These are phyloP conservation scores for Xenopus tropicalis DNA, from an alignment of 2,113 vertebrate genomes.

Conservation along the genomic window DNA sequence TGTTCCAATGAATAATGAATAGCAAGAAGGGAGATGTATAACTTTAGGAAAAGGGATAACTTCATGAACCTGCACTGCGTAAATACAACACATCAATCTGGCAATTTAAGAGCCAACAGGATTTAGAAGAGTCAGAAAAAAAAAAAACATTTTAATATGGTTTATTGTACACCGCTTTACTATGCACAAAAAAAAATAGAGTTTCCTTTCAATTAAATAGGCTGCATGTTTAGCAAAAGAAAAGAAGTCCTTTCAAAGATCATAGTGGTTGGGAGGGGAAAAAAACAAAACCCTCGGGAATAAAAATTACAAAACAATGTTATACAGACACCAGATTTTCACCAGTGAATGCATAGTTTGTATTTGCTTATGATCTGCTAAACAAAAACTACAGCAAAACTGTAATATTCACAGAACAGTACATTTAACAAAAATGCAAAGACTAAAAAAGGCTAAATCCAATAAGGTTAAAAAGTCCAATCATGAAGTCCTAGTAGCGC, in stretches of 20 bases:
- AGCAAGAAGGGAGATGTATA: too few relatives aligned
- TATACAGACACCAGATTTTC: neutral
- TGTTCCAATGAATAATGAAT: too few relatives aligned
- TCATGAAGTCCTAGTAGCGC: constrained; percentile 14
- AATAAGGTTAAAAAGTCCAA: neutral
- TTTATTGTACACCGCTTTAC: neutral
- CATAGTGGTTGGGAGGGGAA: neutral
- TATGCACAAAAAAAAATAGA: neutral
- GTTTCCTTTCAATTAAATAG: neutral
- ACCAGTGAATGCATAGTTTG: neutral
- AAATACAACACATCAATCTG: too few relatives aligned
- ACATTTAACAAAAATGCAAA: constrained; percentile 20
- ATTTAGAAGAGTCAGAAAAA: too few relatives aligned
- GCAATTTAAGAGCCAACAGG: too few relatives aligned
- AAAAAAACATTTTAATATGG: too few relatives aligned
- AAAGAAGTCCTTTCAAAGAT: neutral
- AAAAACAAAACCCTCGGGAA: neutral
- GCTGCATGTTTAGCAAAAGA: neutral
- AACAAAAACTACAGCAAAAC: constrained; percentile 16
- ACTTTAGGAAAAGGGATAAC: too few relatives aligned
- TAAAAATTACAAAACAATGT: too few relatives aligned
- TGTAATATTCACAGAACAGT: constrained; percentile 10
- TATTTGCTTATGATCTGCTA: neutral
- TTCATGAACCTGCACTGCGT: too few relatives aligned
- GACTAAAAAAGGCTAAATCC: constrained; percentile 6